Base-by-base conservation (phyloP, 2,797 vertebrate species). In the Tokudaia muenninki region DNA sequence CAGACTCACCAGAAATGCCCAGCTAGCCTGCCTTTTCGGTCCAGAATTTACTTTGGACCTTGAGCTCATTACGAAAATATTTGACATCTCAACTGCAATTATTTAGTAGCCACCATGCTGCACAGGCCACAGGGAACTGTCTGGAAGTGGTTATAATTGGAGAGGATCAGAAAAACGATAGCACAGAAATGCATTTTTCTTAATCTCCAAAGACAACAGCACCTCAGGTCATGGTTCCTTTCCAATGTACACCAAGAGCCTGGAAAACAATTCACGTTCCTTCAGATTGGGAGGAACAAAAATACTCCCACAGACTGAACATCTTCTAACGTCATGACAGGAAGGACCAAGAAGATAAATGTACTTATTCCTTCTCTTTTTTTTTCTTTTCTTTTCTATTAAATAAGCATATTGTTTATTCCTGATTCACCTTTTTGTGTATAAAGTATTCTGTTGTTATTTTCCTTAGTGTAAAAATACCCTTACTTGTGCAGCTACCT, bases 161-260 rank as follows among this genome's bases (percentile, higher is more conserved):
- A 93, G 61, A 93, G 97, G 79, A 97, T 97, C 90, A 96, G 97
- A 97, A 92, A 96, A 98, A 97, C 87, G 96, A 98, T 79, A 98
- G 88, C 84, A 97, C 31, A 97, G 93, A 90, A 96, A 97, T 97
- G 91, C 94, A 97, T 97, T 98, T 96, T 98, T 91, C 94, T 98
- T 98, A 97, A 98, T 98, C 98, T 97, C 96, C 96, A 98, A 98
- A 98, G 96, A 98, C 94, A 98, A 98, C 96, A 98, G 96, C 98
- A 97, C 94, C 92, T 98, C 98, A 94, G 97, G 97, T 98, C 98
- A 97, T 97, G 96, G 97, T 98, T 98, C 97, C 95, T 97, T 98
- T 97, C 96, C 96, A 97, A 98, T 97, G 97, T 92, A 96, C 82
- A 98, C 97, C 75, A 70, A 90, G 92, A 92, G n/a, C 31, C 93